These are phyloP conservation scores for Toxonevra muliebris DNA, from an alignment of 2,888 invertebrate species.

Conservation along the genomic window DNA sequence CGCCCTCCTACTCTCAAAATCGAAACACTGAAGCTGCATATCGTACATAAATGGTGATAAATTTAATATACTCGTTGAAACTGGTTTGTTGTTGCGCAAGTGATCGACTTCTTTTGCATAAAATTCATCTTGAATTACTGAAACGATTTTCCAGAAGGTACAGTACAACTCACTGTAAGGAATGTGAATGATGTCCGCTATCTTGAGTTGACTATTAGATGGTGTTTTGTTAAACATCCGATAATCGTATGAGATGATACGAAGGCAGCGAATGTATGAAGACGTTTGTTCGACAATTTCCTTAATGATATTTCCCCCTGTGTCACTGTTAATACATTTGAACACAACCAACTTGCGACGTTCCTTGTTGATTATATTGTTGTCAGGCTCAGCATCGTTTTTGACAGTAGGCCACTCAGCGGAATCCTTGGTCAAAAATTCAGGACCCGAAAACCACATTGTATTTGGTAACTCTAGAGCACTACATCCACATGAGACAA, in stretches of 20 bases:
- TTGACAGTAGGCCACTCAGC: constrained; percentile 12
- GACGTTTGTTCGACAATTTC: constrained; percentile 8
- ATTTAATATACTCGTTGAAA: background rate
- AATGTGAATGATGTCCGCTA: constrained; percentile 6
- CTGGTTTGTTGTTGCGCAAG: background rate
- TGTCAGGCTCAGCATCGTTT: background rate
- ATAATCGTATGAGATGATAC: constrained; percentile 7
- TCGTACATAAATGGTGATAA: constrained; percentile 14
- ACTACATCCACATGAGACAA: constrained; percentile 28
- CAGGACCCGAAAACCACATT: constrained; percentile 31
- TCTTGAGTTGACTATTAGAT: background rate
- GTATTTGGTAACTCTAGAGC: constrained; percentile 22
- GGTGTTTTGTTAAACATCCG: constrained; percentile 16
- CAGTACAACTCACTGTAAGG: constrained; percentile 1
- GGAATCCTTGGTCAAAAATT: constrained; percentile 16
- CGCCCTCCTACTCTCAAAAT: no score
- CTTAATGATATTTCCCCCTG: background rate
- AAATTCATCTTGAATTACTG: background rate
- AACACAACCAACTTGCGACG: background rate
- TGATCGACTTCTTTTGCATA: background rate
- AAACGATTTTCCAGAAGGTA: constrained; percentile 14
- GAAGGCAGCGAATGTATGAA: constrained; percentile 8
- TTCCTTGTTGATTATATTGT: background rate
- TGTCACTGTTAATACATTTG: constrained; percentile 15
- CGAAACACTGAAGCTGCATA: background rate